phyloP scores from a whole-genome alignment of 2,797 vertebrate species.

The Enteromius fasciolatus region DNA sequence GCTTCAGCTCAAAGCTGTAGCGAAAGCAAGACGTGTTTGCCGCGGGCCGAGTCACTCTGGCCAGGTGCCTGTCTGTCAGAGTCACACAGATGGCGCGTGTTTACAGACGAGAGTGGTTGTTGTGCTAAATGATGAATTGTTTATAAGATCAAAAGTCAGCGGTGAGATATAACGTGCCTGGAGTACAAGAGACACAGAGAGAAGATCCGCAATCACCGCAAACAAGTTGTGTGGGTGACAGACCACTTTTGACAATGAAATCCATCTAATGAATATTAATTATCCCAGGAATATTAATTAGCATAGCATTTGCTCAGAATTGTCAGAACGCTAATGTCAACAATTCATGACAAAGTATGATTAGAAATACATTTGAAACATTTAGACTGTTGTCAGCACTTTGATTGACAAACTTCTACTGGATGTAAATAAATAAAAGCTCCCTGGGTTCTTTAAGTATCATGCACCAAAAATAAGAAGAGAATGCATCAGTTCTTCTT shows the following conservation, averaged over 20 bases:
- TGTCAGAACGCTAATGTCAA: not conserved
- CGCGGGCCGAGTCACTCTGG: conserved; percentile 12
- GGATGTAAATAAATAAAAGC: not conserved
- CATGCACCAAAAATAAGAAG: not conserved
- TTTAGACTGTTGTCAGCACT: not conserved
- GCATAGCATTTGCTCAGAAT: not conserved
- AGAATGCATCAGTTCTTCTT: not conserved
- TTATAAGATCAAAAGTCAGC: conserved; percentile 40
- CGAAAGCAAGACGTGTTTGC: conserved; percentile 35
- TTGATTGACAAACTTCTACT: not conserved
- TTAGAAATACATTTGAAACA: not conserved
- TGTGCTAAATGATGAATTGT: conserved; percentile 39
- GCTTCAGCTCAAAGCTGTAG: conserved; percentile 54
- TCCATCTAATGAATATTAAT: not conserved
- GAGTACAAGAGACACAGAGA: conserved; percentile 17
- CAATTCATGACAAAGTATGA: not conserved
- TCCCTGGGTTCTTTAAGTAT: not conserved
- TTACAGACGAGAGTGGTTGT: conserved; percentile 24
- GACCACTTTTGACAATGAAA: not conserved
- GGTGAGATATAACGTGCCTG: conserved; percentile 8
- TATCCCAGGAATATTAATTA: not conserved
- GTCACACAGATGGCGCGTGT: conserved; percentile 42
- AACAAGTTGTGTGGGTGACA: not conserved
- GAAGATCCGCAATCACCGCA: not conserved
- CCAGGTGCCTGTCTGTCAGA: conserved; percentile 31